A percentile compares a stretch with the other conserved stretches of the same genome.
Conservation (phyloP, 2,888 invertebrate species). For the Trissolcus brochymenae region DNA sequence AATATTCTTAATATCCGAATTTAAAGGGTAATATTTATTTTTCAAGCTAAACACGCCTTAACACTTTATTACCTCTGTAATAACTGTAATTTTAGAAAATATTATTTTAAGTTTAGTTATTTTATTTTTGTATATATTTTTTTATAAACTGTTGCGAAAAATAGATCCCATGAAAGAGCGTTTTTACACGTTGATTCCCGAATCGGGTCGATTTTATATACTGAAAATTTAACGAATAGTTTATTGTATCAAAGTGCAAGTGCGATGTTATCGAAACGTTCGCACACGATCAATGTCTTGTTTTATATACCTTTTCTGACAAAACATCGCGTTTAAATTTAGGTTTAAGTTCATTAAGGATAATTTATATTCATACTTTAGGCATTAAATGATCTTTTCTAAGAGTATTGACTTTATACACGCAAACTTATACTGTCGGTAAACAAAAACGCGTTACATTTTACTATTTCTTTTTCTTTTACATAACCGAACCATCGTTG, state of each 20-base stretch:
- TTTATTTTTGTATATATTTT: no score
- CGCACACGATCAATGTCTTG: constrained; percentile 67
- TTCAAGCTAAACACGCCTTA: not conserved
- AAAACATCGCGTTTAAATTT: constrained; percentile 64
- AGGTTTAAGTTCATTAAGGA: constrained; percentile 62
- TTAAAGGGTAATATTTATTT: constrained; percentile 1
- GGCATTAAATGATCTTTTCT: constrained; percentile 57
- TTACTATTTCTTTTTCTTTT: constrained; percentile 45
- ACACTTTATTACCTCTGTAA: not conserved
- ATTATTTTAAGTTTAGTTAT: no score
- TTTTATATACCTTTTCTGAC: constrained; percentile 62
- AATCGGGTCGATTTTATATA: no score
- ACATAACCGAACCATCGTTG: no score
- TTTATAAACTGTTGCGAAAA: constrained; percentile 7
- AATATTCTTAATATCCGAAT: constrained; percentile 32
- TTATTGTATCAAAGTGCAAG: constrained; percentile 33
- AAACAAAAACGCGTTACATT: constrained; percentile 52
- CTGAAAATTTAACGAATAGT: no score
- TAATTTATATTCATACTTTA: constrained; percentile 57
- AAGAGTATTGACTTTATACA: constrained; percentile 48
- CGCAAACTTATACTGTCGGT: constrained; percentile 41
- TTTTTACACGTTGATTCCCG: no score
- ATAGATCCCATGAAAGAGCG: no score
- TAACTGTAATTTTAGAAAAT: no score
- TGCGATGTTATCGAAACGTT: constrained; percentile 64